These are phyloP conservation scores for Odontothrips loti DNA, from an alignment of 2,888 invertebrate genomes.

Conservation along the genomic window DNA sequence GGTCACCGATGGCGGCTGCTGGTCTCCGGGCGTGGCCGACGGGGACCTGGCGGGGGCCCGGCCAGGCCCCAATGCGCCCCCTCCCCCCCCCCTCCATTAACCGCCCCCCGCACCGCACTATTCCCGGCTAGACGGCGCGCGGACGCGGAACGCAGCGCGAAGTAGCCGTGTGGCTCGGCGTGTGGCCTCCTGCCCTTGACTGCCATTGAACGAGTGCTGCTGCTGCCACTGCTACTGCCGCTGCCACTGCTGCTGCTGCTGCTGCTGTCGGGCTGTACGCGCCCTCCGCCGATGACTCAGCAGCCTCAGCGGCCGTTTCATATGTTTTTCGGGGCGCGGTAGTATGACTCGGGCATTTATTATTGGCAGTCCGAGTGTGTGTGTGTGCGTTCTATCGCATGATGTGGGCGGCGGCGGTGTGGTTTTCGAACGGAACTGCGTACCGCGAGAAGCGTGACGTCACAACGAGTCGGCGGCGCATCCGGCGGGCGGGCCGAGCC, in stretches of 20 bases:
- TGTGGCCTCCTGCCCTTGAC: conserved; percentile 6
- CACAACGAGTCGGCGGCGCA: too few relatives aligned
- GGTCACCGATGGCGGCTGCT: neutral
- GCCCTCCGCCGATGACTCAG: neutral
- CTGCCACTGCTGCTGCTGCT: neutral
- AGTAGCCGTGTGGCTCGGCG: neutral
- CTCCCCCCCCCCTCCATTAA: neutral
- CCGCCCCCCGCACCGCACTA: neutral
- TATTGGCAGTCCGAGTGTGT: too few relatives aligned
- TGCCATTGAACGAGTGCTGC: neutral
- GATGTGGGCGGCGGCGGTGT: too few relatives aligned
- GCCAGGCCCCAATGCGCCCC: neutral
- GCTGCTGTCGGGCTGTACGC: neutral
- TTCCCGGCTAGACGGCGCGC: neutral
- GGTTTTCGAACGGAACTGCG: too few relatives aligned
- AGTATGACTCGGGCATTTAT: neutral
- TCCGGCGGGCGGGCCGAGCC: too few relatives aligned
- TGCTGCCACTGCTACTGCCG: neutral
- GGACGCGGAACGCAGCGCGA: neutral
- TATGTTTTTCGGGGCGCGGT: neutral
- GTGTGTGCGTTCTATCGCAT: too few relatives aligned
- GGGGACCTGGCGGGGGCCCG: neutral
- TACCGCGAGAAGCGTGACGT: too few relatives aligned
- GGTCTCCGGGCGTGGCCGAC: neutral
- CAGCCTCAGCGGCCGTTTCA: neutral